A percentile compares a stretch with the other conserved stretches of the same genome.
These are phyloP conservation scores for Pituophis catenifer DNA, from an alignment of 2,113 vertebrate genomes.

Conservation along the genomic window DNA sequence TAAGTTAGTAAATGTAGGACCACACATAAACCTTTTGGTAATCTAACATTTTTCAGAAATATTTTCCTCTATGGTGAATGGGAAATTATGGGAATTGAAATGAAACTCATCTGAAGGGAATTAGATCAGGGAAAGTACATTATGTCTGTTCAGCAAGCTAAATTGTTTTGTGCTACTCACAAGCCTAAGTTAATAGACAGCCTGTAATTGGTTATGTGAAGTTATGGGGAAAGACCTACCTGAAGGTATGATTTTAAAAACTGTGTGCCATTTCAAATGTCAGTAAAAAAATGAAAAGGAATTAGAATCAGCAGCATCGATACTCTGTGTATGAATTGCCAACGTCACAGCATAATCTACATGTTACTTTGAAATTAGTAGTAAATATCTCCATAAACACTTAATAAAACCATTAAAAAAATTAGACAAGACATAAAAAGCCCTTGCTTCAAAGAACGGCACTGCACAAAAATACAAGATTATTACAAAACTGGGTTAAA, in stretches of 20 bases:
- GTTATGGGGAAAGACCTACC: background rate
- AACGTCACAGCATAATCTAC: background rate
- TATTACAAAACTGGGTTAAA: background rate
- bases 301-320: background rate
- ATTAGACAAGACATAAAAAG: background rate
- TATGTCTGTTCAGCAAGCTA: background rate
- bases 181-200: background rate
- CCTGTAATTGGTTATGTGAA: background rate
- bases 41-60: background rate
- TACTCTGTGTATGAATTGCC: background rate
- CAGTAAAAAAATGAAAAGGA: background rate
- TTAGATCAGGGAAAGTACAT: background rate
- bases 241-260: background rate
- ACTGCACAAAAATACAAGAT: background rate
- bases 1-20: background rate
- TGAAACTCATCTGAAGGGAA: background rate
- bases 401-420: background rate
- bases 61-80: background rate
- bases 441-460: background rate
- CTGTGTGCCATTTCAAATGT: background rate
- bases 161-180: background rate
- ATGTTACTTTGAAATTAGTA: background rate
- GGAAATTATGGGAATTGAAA: background rate
- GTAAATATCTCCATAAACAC: background rate
- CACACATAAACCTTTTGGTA: background rate